Conservation (phyloP, 2,113 vertebrate species). For the Periophthalmodon schlosseri region DNA sequence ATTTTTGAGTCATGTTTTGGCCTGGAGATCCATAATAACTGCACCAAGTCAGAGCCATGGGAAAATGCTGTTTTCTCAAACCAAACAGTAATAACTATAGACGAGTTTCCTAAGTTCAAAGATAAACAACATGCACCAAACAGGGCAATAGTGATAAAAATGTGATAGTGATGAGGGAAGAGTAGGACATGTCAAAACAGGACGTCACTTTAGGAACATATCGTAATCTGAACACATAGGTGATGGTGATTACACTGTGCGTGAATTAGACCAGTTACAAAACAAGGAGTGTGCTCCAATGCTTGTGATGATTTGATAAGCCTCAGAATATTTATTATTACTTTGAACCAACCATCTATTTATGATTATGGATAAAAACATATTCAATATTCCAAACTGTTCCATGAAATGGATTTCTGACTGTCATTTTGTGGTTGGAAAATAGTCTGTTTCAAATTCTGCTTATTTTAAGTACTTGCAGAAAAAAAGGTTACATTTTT, state of each 20-base stretch:
- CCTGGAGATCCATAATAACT: conserved; percentile 35
- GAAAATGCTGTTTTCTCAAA: conserved; percentile 34
- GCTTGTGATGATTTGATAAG: conserved; percentile 3
- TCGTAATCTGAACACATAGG: too few species aligned
- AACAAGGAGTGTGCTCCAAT: conserved; percentile 6
- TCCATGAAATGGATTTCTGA: conserved; percentile 24
- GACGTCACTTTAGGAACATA: neutral
- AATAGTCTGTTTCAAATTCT: conserved; percentile 26
- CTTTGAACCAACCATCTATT: neutral
- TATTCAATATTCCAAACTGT: conserved; percentile 1
- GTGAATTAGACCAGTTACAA: conserved; percentile 13
- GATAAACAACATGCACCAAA: conserved; percentile 27
- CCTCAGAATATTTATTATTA: conserved; percentile 3
- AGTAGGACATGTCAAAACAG: neutral
- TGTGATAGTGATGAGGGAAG: neutral
- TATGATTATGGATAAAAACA: conserved; percentile 1
- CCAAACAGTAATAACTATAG: conserved; percentile 38
- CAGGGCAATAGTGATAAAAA: conserved; percentile 32
- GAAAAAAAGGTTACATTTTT: neutral
- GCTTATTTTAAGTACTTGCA: neutral
- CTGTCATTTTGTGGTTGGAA: conserved; percentile 15
- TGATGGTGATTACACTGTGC: neutral
- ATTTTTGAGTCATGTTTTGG: conserved; percentile 49
- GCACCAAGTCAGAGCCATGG: conserved; percentile 43
- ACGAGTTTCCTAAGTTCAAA: conserved; percentile 51